These are phyloP conservation scores for Nycteola revayana DNA, from an alignment of 2,888 invertebrate genomes.

Conservation along the genomic window DNA sequence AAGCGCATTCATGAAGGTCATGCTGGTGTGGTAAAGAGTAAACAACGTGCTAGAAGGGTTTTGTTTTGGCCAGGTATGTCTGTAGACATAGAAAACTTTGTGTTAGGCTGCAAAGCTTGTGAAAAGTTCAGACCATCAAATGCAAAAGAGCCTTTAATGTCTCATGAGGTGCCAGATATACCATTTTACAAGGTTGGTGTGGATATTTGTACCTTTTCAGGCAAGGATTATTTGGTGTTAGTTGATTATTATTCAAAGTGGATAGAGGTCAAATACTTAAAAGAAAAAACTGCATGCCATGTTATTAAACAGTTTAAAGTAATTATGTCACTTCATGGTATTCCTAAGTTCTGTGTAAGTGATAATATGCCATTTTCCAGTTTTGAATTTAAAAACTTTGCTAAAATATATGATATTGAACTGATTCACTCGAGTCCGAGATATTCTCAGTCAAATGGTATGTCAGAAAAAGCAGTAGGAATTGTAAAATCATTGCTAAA, in stretches of 20 bases:
- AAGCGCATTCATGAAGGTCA: conserved; percentile 3
- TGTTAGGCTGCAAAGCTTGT: conserved; percentile 3
- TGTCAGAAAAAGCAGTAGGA: not conserved
- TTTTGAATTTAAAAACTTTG: conserved; percentile 1
- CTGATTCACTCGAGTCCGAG: not conserved
- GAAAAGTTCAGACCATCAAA: not conserved
- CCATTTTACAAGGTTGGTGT: conserved; percentile 19
- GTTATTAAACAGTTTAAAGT: not conserved
- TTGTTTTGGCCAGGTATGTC: conserved; percentile 10
- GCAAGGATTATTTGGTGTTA: conserved; percentile 11
- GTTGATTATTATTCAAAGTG: conserved; percentile 12
- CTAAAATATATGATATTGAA: not conserved
- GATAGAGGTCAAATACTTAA: not conserved
- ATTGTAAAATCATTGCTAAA: not conserved
- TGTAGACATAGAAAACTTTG: conserved; percentile 1
- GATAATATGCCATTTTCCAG: not conserved
- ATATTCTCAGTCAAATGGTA: conserved; percentile 1
- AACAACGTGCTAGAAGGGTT: conserved; percentile 5
- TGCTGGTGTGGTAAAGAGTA: conserved; percentile 5
- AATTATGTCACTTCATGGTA: not conserved
- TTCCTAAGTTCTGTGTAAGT: not conserved
- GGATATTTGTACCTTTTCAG: conserved; percentile 10
- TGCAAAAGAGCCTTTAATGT: conserved; percentile 17
- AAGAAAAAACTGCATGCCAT: not conserved
- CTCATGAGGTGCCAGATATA: conserved; percentile 11